Evolutionary conservation across 2,113 vertebrate genomes (phyloP).

Genomic region (Barbus barbus): DNA sequence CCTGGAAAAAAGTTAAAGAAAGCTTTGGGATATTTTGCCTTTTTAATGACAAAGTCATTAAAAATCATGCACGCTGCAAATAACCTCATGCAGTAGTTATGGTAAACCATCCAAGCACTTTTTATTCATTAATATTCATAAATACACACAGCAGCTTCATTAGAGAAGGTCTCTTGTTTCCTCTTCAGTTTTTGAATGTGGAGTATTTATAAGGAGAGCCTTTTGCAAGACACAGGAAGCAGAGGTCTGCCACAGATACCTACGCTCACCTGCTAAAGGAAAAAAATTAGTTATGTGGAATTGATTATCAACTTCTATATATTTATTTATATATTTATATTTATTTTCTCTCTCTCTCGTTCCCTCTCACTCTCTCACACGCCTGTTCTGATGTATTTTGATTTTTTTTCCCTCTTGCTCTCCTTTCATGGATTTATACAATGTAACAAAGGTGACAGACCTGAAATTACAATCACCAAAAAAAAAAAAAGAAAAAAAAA

Average conservation of each 20-base stretch:
- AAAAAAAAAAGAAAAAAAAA: slow-evolving; percentile 75
- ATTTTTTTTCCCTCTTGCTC: slow-evolving; percentile 73
- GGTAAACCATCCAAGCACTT: slow-evolving; percentile 99
- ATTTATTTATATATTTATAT: slow-evolving; percentile 83
- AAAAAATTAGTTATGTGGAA: slow-evolving; percentile 94
- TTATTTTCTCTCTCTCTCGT: slow-evolving; percentile 45
- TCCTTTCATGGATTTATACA: slow-evolving; percentile 97
- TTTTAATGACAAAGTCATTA: slow-evolving; percentile 94
- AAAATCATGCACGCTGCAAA: slow-evolving; percentile 98
- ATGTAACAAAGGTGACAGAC: slow-evolving; percentile 99
- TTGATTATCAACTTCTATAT: slow-evolving; percentile 91
- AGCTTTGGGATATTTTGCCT: slow-evolving; percentile 84
- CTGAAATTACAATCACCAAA: slow-evolving; percentile 99
- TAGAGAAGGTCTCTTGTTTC: slow-evolving; percentile 85
- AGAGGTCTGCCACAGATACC: slow-evolving; percentile 88
- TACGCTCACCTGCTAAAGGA: slow-evolving; percentile 94
- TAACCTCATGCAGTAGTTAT: slow-evolving; percentile 99
- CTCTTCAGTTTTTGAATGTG: slow-evolving; percentile 93
- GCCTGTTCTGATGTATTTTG: slow-evolving; percentile 70
- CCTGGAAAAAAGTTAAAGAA: slow-evolving; percentile 84
- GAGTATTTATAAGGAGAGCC: slow-evolving; percentile 95
- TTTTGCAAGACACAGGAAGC: slow-evolving; percentile 91
- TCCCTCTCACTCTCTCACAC: slow-evolving; percentile 69
- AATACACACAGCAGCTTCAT: slow-evolving; percentile 99
- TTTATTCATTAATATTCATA: slow-evolving; percentile 99